Base-by-base conservation (phyloP, 2,113 vertebrate species). In the Nibea albiflora region DNA sequence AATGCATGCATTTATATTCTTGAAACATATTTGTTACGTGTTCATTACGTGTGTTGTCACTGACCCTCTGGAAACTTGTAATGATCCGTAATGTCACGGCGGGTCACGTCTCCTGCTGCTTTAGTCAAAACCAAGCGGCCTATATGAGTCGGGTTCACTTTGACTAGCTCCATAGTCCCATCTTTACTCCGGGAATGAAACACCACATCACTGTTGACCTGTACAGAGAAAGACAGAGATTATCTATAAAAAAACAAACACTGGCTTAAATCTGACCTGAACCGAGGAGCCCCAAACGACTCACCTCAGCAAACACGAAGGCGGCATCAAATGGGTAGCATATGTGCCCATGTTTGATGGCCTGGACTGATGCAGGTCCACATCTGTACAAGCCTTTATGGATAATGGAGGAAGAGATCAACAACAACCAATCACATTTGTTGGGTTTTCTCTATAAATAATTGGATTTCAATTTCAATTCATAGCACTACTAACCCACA, bases 1-100 rank as follows among this genome's bases (percentile, higher is more conserved):
- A 62, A 56, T 64, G 11, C 7, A 22, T 65, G 67, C 22, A 76
- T 24, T 11, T 8, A 9, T 12, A 24, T 14, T 31, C 26, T 39
- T 52, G 53, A 4, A 17, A 10, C 22, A 63, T 69, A 20, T 26
- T 3, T 58, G 6, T 52, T 58, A 10, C 28, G n/a, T n/a, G n/a
- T n/a, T n/a, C n/a, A n/a, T n/a, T n/a, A 49, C 52, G 26, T 28
- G 44, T 26, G 22, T 72, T 52, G 0, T 2, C 44, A 46, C 64
- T 76, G 11, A 99, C 98, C 98, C 95, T 99, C 98, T 68, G 94
- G 89, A 75, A 98, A 99, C 90, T 99, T 99, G 95, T 99, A 99
- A 1, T 94, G 89, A 10, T 95, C 92, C 0, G 95, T 98, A 86
- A 99, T 96, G 39, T 99, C 93, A 17, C 90, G 89, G 22, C 96